Conservation (phyloP, 1,140 invertebrate species). For the Drosophila bocqueti region DNA sequence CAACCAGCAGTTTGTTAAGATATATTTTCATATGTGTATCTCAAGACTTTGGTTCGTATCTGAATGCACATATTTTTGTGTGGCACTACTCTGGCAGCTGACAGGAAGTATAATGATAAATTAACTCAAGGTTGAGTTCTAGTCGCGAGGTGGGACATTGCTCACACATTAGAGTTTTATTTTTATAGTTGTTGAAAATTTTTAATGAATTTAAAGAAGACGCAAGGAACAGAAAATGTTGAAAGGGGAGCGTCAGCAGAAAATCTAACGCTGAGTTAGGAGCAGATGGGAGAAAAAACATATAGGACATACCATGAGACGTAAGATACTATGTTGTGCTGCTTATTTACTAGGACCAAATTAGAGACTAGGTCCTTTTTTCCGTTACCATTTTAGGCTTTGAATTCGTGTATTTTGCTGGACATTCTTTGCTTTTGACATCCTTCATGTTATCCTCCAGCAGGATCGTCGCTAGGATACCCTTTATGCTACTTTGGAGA, state of each 20-base stretch:
- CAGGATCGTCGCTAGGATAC: constrained; percentile 75
- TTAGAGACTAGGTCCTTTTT: constrained; percentile 20
- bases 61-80: background rate
- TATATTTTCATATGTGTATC: background rate
- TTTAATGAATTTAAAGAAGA: constrained; percentile 49
- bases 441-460: constrained; percentile 38
- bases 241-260: constrained; percentile 2
- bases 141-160: constrained; percentile 12
- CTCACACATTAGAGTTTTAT: constrained; percentile 47
- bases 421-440: constrained; percentile 52
- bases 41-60: background rate
- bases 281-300: constrained; percentile 22
- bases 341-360: constrained; percentile 1
- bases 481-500: constrained; percentile 66
- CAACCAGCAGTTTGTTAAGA: background rate
- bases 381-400: constrained; percentile 62
- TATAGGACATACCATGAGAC: constrained; percentile 4
- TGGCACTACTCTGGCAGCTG: constrained; percentile 56
- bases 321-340: constrained; percentile 20
- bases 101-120: constrained; percentile 83
- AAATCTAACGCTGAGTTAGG: background rate
- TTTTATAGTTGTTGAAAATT: constrained; percentile 67
- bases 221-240: constrained; percentile 31
- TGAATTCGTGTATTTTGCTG: constrained; percentile 37
- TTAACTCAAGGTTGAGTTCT: constrained; percentile 55